Conservation (phyloP, 2,113 vertebrate genomes). For the Lucifuga dentata region DNA sequence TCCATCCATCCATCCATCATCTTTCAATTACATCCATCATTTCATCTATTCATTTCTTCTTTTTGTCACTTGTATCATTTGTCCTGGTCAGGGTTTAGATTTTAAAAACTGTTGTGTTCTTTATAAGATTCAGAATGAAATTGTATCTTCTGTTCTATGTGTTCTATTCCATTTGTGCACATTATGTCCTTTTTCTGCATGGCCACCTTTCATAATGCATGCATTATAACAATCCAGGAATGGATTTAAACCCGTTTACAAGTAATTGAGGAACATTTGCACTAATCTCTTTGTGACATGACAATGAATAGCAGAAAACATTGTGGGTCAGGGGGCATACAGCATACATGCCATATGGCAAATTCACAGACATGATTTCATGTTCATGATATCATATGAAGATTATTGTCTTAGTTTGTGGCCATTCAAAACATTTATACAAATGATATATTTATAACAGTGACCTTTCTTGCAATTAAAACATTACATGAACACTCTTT, state of each 20-base stretch:
- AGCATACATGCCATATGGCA: not conserved
- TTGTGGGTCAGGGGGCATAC: not conserved
- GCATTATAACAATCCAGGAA: not conserved
- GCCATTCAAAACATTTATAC: not conserved
- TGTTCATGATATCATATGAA: slow-evolving; percentile 12
- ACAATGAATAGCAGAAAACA: not conserved
- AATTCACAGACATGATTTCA: not conserved
- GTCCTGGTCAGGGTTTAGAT: too few species aligned
- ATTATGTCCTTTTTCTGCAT: not conserved
- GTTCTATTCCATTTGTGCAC: not conserved
- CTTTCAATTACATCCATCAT: too few species aligned
- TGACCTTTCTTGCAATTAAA: not conserved
- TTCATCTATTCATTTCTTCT: not conserved
- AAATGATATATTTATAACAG: too few species aligned
- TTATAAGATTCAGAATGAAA: not conserved
- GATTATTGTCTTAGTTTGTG: not conserved
- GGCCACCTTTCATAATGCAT: not conserved
- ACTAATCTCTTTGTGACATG: slow-evolving; percentile 35
- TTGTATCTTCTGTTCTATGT: not conserved
- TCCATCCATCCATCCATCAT: not conserved
- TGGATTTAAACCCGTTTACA: slow-evolving; percentile 2
- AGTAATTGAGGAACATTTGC: slow-evolving; percentile 11
- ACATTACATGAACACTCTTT: not conserved
- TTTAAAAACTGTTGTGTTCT: too few species aligned
- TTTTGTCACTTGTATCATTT: too few species aligned